These are phyloP conservation scores for Cosmia pyralina DNA, from an alignment of 2,888 invertebrate genomes.

Conservation along the genomic window DNA sequence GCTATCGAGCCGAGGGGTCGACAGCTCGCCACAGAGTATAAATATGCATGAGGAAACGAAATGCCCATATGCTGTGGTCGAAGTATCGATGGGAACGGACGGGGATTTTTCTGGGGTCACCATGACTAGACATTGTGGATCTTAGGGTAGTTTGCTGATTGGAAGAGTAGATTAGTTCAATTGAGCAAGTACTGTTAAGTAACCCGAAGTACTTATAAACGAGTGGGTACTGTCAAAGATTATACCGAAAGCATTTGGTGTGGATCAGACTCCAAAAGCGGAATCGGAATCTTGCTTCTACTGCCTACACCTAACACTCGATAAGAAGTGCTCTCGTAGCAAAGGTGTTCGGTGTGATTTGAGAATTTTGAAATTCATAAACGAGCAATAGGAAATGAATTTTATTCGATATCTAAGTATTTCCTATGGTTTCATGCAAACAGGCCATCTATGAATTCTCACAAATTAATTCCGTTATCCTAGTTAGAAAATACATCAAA, in stretches of 20 bases:
- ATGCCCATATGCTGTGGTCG: slow-evolving; percentile 62
- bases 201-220: background rate
- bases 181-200: background rate
- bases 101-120: slow-evolving; percentile 50
- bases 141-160: slow-evolving; percentile 34
- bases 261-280: background rate
- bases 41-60: slow-evolving; percentile 68
- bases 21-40: slow-evolving; percentile 50
- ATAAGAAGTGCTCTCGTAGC: background rate
- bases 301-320: too few species aligned
- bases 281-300: background rate
- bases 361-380: too few species aligned
- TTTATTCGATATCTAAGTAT: background rate
- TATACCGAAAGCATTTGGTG: background rate
- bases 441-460: background rate
- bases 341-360: background rate
- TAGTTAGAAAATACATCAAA: background rate
- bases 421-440: background rate
- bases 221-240: background rate
- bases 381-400: background rate
- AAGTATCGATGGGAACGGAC: slow-evolving; percentile 51
- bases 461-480: background rate
- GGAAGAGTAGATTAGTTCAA: slow-evolving; percentile 25
- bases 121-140: slow-evolving; percentile 37
- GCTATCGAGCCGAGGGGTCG: slow-evolving; percentile 61